These are phyloP conservation scores for Pantherophis alleghaniensis DNA, from an alignment of 2,797 vertebrate genomes.

Conservation along the genomic window DNA sequence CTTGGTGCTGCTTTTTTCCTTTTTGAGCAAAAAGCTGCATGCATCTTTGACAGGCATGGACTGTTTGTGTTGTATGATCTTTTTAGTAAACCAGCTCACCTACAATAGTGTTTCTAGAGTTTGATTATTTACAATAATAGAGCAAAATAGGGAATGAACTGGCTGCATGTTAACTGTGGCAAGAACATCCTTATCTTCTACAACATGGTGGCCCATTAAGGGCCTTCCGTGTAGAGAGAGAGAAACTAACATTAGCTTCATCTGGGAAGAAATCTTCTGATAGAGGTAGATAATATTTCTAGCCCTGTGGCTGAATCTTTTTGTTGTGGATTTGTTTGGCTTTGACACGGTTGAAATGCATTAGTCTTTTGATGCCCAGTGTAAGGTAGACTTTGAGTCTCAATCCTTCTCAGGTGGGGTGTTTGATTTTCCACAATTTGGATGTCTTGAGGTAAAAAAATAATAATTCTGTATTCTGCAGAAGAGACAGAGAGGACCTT, in stretches of 20 bases:
- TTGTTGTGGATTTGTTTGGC: slow-evolving; percentile 63
- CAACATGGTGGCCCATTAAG: slow-evolving; percentile 48
- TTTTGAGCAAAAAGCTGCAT: slow-evolving; percentile 67
- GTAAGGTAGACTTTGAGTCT: slow-evolving; percentile 27
- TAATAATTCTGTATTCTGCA: slow-evolving; percentile 8
- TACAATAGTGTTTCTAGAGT: slow-evolving; percentile 64
- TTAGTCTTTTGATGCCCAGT: slow-evolving; percentile 66
- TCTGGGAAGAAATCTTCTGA: slow-evolving; percentile 58
- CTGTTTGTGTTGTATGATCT: slow-evolving; percentile 68
- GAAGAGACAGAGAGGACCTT: slow-evolving; percentile 1
- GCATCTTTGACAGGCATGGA: slow-evolving; percentile 73
- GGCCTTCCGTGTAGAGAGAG: slow-evolving; percentile 61
- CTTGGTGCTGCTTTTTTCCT: slow-evolving; percentile 59
- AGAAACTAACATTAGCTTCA: slow-evolving; percentile 57
- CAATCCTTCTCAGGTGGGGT: slow-evolving; percentile 49
- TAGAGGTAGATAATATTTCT: slow-evolving; percentile 53
- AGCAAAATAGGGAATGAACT: slow-evolving; percentile 71
- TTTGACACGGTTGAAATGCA: slow-evolving; percentile 67
- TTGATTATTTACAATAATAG: slow-evolving; percentile 67
- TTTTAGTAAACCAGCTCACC: slow-evolving; percentile 67
- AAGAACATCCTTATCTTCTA: slow-evolving; percentile 57
- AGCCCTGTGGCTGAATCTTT: slow-evolving; percentile 59
- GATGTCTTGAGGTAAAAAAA: slow-evolving; percentile 5
- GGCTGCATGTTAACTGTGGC: slow-evolving; percentile 69
- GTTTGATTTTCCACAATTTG: slow-evolving; percentile 9